Base-by-base conservation (phyloP, 2,113 vertebrate genomes). In the Labeo rohita region DNA sequence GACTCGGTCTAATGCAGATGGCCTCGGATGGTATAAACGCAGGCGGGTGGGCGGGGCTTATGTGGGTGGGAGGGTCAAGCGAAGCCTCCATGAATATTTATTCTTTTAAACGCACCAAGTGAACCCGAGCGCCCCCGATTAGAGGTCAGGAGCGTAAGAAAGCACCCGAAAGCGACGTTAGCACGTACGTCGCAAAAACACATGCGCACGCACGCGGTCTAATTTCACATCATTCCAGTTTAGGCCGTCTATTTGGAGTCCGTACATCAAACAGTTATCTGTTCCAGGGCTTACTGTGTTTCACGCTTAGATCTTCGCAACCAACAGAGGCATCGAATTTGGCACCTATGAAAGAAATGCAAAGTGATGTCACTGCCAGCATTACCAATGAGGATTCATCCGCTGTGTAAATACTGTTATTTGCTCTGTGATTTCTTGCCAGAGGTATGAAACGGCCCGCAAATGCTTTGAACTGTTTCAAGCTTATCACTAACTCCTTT, bases 1-100 rank as follows among this genome's bases (percentile, higher is more conserved):
- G 92, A 93, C 86, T 90, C 88, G 87, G 86, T 89, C 89, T 90
- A 92, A 90, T 95, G 92, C 94, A 95, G 94, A 94, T 94, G 94
- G 94, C 88, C 88, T 84, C 75, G 90, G 92, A 85, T 90, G 87
- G 87, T 90, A 88, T 90, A 84, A 90, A 92, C 82, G 79, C 59
- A 13, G 16, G 65, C 23, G 12, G 80, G 82, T 84, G 82, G 82
- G 82, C 0, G 82, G 68, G 34, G 82, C 82, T 54, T 54, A 59
- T 50, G 66, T 73, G 68, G 68, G 45, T 88, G 91, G 88, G 89
- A 88, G 92, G 92, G 93, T 91, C 91, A 91, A 90, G 90, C 34
- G 11, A 56, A 34, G 86, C 88, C 88, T 89, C 92, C 91, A 91
- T 93, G 91, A 93, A 94, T 94, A 94, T 95, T 92, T 93, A 94